Evolutionary conservation across 2,113 vertebrate genomes (phyloP).

Genomic region (Todiramphus chloris): DNA sequence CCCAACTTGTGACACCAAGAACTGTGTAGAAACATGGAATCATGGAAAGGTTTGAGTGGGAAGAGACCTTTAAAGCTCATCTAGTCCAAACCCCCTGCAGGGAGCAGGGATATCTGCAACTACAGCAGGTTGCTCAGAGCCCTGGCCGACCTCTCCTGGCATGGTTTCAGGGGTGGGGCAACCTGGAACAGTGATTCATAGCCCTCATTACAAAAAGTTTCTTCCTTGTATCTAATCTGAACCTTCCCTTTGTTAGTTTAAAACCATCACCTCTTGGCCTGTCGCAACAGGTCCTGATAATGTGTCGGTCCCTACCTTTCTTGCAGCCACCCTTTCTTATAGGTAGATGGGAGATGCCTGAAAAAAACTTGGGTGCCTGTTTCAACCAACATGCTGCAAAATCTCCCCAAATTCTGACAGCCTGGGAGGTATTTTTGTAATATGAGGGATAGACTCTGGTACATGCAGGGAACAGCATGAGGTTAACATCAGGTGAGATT

Average conservation of each 20-base stretch:
- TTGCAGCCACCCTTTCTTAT: background rate
- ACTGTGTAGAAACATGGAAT: background rate
- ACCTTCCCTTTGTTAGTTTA: background rate
- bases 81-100: too few relatives aligned
- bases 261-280: background rate
- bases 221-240: background rate
- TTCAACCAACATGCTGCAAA: background rate
- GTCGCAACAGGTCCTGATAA: background rate
- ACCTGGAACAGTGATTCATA: background rate
- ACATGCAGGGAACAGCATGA: background rate
- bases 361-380: background rate
- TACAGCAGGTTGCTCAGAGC: too few relatives aligned
- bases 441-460: background rate
- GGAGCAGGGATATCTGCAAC: too few relatives aligned
- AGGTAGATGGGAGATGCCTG: background rate
- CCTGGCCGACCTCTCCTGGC: too few relatives aligned
- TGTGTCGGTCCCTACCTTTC: background rate
- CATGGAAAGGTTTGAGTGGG: too few relatives aligned
- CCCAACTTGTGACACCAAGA: background rate
- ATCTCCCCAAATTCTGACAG: background rate
- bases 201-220: background rate
- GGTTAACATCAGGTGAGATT: background rate
- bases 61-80: too few relatives aligned
- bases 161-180: background rate
- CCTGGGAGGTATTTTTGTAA: background rate